These are phyloP conservation scores for Aurelia sp. DNA, from an alignment of 30 jellyfish, hydroid and myxozoan species.

Conservation along the genomic window DNA sequence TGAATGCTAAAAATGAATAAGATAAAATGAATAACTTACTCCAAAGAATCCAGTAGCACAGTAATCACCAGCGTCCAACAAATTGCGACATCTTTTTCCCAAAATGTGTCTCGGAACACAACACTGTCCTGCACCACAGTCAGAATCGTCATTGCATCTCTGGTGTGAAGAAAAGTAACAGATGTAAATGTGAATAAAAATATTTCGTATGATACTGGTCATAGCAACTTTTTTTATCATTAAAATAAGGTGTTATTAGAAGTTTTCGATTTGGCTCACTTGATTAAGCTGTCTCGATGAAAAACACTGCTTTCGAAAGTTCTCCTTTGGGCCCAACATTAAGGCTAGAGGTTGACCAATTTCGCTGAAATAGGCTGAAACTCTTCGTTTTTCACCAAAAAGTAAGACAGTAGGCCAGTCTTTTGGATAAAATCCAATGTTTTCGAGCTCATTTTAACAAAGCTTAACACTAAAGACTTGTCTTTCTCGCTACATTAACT, in stretches of 20 bases:
- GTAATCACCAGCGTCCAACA: slow-evolving; percentile 41
- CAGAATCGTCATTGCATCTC: slow-evolving; percentile 59
- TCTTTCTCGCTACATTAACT: too few relatives aligned
- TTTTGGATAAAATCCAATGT: too few relatives aligned
- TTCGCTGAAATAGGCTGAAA: too few relatives aligned
- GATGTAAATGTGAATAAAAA: background rate
- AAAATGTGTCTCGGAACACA: slow-evolving; percentile 50
- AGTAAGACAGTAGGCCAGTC: too few relatives aligned
- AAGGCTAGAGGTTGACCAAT: too few relatives aligned
- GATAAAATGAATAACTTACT: background rate
- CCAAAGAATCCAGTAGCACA: slow-evolving; percentile 51
- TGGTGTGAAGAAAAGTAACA: background rate
- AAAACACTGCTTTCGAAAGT: too few relatives aligned
- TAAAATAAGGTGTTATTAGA: background rate
- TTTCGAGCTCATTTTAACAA: too few relatives aligned
- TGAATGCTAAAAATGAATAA: background rate
- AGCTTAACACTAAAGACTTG: too few relatives aligned
- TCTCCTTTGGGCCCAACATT: too few relatives aligned
- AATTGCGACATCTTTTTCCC: slow-evolving; percentile 60
- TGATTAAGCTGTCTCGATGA: too few relatives aligned
- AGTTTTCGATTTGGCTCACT: too few relatives aligned
- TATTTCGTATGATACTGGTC: background rate
- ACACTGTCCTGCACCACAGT: slow-evolving; percentile 43
- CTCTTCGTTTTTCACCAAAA: too few relatives aligned
- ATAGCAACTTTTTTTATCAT: background rate